These are phyloP conservation scores for Cherax destructor DNA, from an alignment of 1,140 invertebrate species.

Conservation along the genomic window DNA sequence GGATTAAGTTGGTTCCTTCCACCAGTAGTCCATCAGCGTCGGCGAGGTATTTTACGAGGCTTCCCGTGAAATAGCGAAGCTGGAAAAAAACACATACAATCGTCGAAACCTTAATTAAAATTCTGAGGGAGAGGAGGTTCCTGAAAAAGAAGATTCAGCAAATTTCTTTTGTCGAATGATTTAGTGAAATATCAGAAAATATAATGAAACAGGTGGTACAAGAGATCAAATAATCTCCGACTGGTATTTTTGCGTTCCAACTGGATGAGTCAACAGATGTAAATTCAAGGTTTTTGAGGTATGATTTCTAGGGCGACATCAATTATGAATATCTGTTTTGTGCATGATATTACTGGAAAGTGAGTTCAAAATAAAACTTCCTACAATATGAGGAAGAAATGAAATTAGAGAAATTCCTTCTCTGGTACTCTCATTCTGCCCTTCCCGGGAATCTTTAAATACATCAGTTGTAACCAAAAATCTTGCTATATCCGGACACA, in stretches of 20 bases:
- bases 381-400: not conserved
- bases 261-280: conserved; percentile 51
- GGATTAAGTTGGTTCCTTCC: too few relatives aligned
- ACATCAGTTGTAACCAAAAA: not conserved
- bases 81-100: too few relatives aligned
- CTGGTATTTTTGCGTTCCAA: conserved; percentile 41
- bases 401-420: not conserved
- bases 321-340: not conserved
- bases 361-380: not conserved
- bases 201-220: conserved; percentile 40
- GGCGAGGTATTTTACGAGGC: too few relatives aligned
- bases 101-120: too few relatives aligned
- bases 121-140: too few relatives aligned
- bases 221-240: conserved; percentile 31
- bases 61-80: too few relatives aligned
- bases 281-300: conserved; percentile 20
- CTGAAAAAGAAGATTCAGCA: too few relatives aligned
- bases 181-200: conserved; percentile 24
- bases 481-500: not conserved
- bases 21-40: too few relatives aligned
- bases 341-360: too few relatives aligned
- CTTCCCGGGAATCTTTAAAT: not conserved
- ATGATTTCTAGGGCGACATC: not conserved
- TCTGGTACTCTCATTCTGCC: not conserved
- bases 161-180: conserved; percentile 39